Base-by-base conservation (phyloP, 1,140 invertebrate species). In the Gryllus bimaculatus region DNA sequence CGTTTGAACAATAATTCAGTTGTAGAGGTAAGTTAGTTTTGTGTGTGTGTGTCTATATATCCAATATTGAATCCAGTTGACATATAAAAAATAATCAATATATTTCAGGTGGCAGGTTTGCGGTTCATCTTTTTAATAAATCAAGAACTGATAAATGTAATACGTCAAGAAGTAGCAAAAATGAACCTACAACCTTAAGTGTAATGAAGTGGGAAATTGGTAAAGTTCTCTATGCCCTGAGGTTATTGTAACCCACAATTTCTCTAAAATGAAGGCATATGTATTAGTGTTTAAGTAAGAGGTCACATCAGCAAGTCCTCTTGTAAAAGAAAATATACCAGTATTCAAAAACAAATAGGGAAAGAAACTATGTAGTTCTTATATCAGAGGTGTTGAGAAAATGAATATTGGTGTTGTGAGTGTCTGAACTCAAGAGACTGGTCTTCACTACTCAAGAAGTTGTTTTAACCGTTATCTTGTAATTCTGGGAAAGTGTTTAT, bases 81-180 rank as follows among this genome's bases (percentile, higher is more conserved):
- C 10, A 10, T 21, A 54, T n/a, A 39, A 39, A 39, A 39, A 39
- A 39, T 2, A 39, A 39, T 39, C 26, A 49, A 8, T 75, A 78
- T 83, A 39, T 89, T 88, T 82, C 87, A 95, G 92, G 95, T 98
- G 83, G 92, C 94, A 39, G 94, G 94, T 80, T 87, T 98, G 47
- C 90, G 94, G 81, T 97, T 98, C 86, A 95, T 96, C 81, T 98
- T 98, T 85, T 90, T 96, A 74, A 93, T 98, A 78, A 98, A 98
- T 86, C 94, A 96, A 86, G 96, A 98, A 82, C 87, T 97, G 21
- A 95, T 97, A 81, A 94, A 91, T 83, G 91, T 92, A 39, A 94
- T 96, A 81, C 88, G 93, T 76, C 91, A 93, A 85, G 95, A 96
- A 86, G 91, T 92, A 80, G 91, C 92, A 48, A 95, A 93, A 87